Conservation (phyloP, 2,888 invertebrate genomes). For the Hemistola chrysoprasaria region DNA sequence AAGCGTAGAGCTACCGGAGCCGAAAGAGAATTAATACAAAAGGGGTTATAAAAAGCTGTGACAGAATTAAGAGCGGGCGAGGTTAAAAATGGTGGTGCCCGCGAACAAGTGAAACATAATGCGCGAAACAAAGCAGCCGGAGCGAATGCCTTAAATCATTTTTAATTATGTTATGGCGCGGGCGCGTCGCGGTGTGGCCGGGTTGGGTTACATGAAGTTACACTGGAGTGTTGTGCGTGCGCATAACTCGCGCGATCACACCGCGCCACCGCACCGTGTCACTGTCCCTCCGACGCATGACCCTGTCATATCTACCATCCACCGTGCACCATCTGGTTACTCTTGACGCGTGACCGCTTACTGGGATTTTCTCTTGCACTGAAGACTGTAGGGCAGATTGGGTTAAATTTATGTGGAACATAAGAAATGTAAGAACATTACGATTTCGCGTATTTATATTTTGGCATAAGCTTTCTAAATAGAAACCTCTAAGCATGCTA, state of each 20-base stretch:
- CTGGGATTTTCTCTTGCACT: slow-evolving; percentile 18
- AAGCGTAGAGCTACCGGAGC: slow-evolving; percentile 79
- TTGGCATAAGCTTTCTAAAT: too few relatives aligned
- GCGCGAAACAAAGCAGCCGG: slow-evolving; percentile 83
- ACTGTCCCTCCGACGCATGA: slow-evolving; percentile 48
- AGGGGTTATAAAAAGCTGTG: slow-evolving; percentile 78
- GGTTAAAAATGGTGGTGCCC: slow-evolving; percentile 72
- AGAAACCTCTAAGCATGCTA: too few relatives aligned
- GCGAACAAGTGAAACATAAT: slow-evolving; percentile 82
- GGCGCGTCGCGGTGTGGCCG: slow-evolving; percentile 45
- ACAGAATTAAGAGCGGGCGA: slow-evolving; percentile 80
- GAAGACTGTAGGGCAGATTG: too few relatives aligned
- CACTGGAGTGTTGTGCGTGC: slow-evolving; percentile 38
- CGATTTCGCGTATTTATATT: too few relatives aligned
- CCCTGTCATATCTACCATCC: slow-evolving; percentile 42
- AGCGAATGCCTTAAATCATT: slow-evolving; percentile 82
- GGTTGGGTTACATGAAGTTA: slow-evolving; percentile 54
- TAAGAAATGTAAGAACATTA: too few relatives aligned
- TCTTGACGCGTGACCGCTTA: slow-evolving; percentile 25
- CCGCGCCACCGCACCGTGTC: slow-evolving; percentile 31
- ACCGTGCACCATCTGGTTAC: not conserved
- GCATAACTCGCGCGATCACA: slow-evolving; percentile 25
- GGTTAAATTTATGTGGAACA: too few relatives aligned
- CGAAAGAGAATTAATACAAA: slow-evolving; percentile 79
- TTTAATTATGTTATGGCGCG: slow-evolving; percentile 82